phyloP scores from a whole-genome alignment of 2,888 invertebrate genomes.

The Ethmia dodecea region DNA sequence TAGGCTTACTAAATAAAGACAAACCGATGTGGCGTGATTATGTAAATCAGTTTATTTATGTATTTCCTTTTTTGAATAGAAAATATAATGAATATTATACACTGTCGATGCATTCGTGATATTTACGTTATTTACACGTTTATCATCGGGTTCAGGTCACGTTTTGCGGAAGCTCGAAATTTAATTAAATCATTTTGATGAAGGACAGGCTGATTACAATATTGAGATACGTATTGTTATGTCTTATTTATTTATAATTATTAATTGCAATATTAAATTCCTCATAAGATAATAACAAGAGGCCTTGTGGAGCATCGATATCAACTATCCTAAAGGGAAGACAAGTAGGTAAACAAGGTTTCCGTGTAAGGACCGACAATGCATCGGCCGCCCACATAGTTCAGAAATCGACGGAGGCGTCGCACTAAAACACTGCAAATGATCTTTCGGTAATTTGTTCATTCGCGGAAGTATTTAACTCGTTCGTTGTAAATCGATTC shows the following conservation, averaged over 20 bases:
- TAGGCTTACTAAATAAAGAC: conserved; percentile 47
- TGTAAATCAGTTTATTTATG: conserved; percentile 55
- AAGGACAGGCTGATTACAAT: conserved; percentile 37
- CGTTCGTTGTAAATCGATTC: conserved; percentile 39
- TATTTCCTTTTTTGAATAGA: conserved; percentile 52
- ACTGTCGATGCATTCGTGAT: conserved; percentile 41
- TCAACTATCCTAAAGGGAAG: conserved; percentile 60
- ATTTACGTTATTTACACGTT: conserved; percentile 25
- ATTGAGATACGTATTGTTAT: too few relatives aligned
- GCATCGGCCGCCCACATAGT: conserved; percentile 68
- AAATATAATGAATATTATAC: conserved; percentile 32
- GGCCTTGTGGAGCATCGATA: conserved; percentile 53
- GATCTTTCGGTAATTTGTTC: conserved; percentile 57
- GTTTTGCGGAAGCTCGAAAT: conserved; percentile 53
- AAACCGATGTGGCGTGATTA: conserved; percentile 45
- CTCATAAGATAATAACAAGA: conserved; percentile 45
- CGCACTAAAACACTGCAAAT: conserved; percentile 58
- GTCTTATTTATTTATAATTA: too few relatives aligned
- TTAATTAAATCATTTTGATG: conserved; percentile 45
- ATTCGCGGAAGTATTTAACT: conserved; percentile 63
- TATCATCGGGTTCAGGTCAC: conserved; percentile 37
- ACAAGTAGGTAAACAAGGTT: conserved; percentile 66
- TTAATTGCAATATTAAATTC: conserved; percentile 45
- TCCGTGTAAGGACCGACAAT: conserved; percentile 63
- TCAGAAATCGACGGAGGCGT: conserved; percentile 58